phyloP scores from a whole-genome alignment of 2,113 vertebrate species.

The Carlito syrichta region DNA sequence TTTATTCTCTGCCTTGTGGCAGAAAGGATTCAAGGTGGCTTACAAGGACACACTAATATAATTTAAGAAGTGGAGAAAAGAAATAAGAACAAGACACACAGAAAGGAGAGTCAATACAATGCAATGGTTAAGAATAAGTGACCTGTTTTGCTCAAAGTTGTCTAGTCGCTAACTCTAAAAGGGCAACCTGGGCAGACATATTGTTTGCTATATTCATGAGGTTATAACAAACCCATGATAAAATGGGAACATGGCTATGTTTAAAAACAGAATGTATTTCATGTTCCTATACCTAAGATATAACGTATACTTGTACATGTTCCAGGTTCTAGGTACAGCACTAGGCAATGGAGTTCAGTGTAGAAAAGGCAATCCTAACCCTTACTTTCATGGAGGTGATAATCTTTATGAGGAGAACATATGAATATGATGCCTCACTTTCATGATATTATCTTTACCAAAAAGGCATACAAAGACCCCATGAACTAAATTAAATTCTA shows the following conservation, averaged over 20 bases:
- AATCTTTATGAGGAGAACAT: background rate
- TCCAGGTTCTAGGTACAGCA: background rate
- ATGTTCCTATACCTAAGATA: background rate
- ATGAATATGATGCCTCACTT: background rate
- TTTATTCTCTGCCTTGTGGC: conserved; percentile 51
- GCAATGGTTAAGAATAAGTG: background rate
- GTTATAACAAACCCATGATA: background rate
- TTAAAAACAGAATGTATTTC: background rate
- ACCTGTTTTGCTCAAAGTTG: conserved; percentile 1
- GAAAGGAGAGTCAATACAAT: background rate
- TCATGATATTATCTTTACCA: background rate
- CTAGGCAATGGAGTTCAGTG: background rate
- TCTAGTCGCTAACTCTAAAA: background rate
- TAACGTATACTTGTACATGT: background rate
- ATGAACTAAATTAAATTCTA: background rate
- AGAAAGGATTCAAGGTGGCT: conserved; percentile 64
- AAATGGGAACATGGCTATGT: background rate
- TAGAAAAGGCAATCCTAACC: background rate
- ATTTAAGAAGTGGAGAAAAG: conserved; percentile 34
- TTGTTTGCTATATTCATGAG: background rate
- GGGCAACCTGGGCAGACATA: background rate
- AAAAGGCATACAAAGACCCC: background rate
- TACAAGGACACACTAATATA: conserved; percentile 42
- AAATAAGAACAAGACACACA: conserved; percentile 10
- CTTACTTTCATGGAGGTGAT: background rate